Conservation (phyloP, 2,888 invertebrate genomes). For the Glyphotaelius pellucidus region DNA sequence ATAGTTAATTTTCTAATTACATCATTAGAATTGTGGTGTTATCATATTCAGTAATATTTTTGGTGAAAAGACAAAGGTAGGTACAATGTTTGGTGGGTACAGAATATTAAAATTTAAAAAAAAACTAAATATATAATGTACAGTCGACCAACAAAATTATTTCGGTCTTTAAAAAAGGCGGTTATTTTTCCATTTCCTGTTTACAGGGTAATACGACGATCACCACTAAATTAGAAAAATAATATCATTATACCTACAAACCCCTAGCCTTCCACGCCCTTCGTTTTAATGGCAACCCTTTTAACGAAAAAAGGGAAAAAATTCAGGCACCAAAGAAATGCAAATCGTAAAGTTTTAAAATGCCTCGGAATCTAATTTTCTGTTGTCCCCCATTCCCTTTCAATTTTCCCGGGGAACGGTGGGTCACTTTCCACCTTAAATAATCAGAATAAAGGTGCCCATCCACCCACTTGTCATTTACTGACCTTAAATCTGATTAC, state of each 20-base stretch:
- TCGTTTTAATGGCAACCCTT: slow-evolving; percentile 65
- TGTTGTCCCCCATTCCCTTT: slow-evolving; percentile 55
- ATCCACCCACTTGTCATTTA: slow-evolving; percentile 4
- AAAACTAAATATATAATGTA: too few species aligned
- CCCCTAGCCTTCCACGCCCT: slow-evolving; percentile 18
- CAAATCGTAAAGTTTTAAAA: slow-evolving; percentile 66
- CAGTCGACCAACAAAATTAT: too few species aligned
- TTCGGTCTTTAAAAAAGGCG: not conserved
- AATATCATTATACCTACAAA: not conserved
- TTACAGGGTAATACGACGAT: slow-evolving; percentile 3
- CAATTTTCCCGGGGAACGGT: slow-evolving; percentile 37
- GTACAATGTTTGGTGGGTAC: too few species aligned
- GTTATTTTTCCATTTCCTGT: slow-evolving; percentile 12
- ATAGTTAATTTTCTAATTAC: too few species aligned
- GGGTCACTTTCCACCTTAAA: slow-evolving; percentile 40
- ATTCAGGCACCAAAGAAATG: slow-evolving; percentile 58
- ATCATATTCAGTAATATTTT: too few species aligned
- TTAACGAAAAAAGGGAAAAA: slow-evolving; percentile 55
- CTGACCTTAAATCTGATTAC: not conserved
- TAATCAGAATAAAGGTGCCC: slow-evolving; percentile 23
- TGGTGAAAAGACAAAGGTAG: too few species aligned
- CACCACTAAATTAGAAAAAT: slow-evolving; percentile 18
- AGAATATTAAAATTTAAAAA: too few species aligned
- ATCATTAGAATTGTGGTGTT: too few species aligned
- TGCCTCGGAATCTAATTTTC: slow-evolving; percentile 65